Base-by-base conservation (phyloP, 2,888 invertebrate genomes). In the Ochropacha duplaris region DNA sequence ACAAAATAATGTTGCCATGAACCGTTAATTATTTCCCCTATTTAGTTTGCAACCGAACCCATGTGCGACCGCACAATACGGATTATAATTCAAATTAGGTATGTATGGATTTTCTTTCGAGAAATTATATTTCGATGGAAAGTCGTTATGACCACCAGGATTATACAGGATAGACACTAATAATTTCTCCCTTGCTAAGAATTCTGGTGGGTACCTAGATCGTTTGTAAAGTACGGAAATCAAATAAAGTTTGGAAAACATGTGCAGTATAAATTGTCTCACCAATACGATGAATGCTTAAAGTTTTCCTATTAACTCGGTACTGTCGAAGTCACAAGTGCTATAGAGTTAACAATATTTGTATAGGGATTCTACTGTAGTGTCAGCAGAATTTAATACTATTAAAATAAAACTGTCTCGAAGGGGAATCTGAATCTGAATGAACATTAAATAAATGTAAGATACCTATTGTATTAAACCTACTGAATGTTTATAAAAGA, bases 21-120 rank as follows among this genome's bases (percentile, higher is more conserved):
- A 80, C 76, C 76, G 83, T 81, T 87, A 86, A 88, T 86, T 87
- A 84, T 86, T 84, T 82, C 72, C 79, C 76, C 78, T 31, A 36
- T 51, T 28, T 28, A 28, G 36, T 36, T 36, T 36, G 36, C 36
- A 36, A 36, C 36, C n/a, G 36, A n/a, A 36, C 36, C 36, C 36
- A 36, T 36, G 36, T 36, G 36, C 36, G 9, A 36, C 36, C 52
- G 34, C 12, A 16, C n/a, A 16, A 52, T 52, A 52, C n/a, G n/a
- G n/a, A 52, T 19, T 52, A n/a, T 31, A 6, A 19, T 28, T 4
- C 8, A 11, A 22, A 31, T 26, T 31, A n/a, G n/a, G 19, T 16
- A 49, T 28, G 14, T 28, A 16, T n/a, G n/a, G n/a, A n/a, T n/a
- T n/a, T n/a, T n/a, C 22, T 31, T 50, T 9, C 28, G 34, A 19